These are phyloP conservation scores for Melanerpes formicivorus DNA, from an alignment of 2,113 vertebrate species.

Conservation along the genomic window DNA sequence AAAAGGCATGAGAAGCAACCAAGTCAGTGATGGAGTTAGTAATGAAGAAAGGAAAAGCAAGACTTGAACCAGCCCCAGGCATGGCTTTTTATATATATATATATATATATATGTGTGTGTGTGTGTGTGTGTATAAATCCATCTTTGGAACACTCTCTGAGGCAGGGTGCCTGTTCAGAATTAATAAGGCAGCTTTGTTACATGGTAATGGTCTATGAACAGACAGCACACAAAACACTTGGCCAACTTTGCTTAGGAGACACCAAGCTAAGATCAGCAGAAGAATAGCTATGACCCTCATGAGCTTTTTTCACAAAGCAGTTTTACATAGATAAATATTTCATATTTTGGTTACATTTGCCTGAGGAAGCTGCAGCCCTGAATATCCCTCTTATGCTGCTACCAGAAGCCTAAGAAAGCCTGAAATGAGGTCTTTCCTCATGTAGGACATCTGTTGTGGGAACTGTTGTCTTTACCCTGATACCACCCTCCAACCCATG, in stretches of 20 bases:
- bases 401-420: not conserved
- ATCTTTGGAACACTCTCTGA: not conserved
- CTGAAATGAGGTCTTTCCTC: rapidly evolving
- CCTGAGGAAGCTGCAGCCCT: not conserved
- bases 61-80: not conserved
- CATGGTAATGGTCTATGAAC: not conserved
- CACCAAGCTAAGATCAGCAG: not conserved
- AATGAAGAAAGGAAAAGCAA: not conserved
- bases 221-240: not conserved
- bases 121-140: too few relatives aligned
- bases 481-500: not conserved
- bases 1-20: not conserved
- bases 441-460: rapidly evolving
- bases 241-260: not conserved
- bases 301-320: not conserved
- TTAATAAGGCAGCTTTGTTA: not conserved
- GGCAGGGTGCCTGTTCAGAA: not conserved
- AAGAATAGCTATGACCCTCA: not conserved
- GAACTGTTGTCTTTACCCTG: not conserved
- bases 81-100: too few relatives aligned
- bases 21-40: not conserved
- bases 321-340: not conserved
- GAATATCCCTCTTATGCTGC: not conserved
- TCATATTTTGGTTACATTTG: not conserved
- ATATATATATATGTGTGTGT: too few relatives aligned